Percentiles rank a stretch among this genome's conserved stretches.
phyloP scores from a whole-genome alignment of 2,888 invertebrate species.

The Coelinius sp. region DNA sequence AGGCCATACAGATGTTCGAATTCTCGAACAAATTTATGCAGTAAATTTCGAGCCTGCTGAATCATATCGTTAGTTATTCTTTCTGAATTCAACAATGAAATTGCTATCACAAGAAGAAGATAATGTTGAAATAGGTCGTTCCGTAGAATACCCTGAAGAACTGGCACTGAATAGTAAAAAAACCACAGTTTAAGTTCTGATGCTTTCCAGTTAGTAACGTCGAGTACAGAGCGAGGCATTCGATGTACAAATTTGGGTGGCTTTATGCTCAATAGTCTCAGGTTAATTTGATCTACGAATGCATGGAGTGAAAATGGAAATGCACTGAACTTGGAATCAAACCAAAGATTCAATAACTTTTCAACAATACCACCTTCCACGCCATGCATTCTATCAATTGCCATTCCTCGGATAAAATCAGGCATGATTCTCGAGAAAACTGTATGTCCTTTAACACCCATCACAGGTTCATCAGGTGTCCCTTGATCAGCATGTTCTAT shows the following conservation, averaged over 20 bases:
- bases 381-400: conserved; percentile 40
- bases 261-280: conserved; percentile 32
- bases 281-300: conserved; percentile 22
- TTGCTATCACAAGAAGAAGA: conserved; percentile 24
- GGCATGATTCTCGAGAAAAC: conserved; percentile 38
- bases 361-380: conserved; percentile 36
- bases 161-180: conserved; percentile 38
- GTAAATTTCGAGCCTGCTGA: conserved; percentile 17
- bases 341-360: conserved; percentile 33
- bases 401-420: conserved; percentile 35
- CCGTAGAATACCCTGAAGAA: conserved; percentile 37
- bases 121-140: conserved; percentile 34
- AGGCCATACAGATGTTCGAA: conserved; percentile 41
- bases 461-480: background rate
- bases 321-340: conserved; percentile 29
- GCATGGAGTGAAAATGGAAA: conserved; percentile 30
- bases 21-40: conserved; percentile 41
- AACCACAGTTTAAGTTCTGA: conserved; percentile 42
- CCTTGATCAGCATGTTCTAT: background rate
- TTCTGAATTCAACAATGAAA: conserved; percentile 35
- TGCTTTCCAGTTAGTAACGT: conserved; percentile 40
- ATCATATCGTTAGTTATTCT: conserved; percentile 29
- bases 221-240: conserved; percentile 37
- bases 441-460: conserved; percentile 42
- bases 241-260: conserved; percentile 41